Conservation (phyloP, 64 coral and sea anemone species). For the Dendrophyllia cribrosa region DNA sequence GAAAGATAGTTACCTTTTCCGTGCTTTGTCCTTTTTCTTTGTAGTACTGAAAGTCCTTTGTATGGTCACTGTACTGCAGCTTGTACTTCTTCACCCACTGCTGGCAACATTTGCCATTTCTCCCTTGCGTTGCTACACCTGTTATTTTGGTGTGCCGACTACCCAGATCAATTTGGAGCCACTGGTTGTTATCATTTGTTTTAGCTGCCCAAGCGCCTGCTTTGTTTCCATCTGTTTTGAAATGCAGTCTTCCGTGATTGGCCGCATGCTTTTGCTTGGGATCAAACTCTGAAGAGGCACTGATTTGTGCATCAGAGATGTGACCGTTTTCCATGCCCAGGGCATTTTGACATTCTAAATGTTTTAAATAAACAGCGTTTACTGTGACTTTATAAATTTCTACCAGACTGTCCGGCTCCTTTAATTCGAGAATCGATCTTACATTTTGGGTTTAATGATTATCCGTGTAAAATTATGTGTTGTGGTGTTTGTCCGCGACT, state of each 20-base stretch:
- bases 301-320: neutral
- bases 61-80: neutral
- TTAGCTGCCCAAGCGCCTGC: neutral
- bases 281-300: neutral
- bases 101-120: neutral
- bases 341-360: neutral
- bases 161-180: conserved; percentile 1
- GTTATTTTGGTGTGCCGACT: neutral
- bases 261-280: neutral
- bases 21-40: neutral
- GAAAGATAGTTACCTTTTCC: too few relatives aligned
- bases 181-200: neutral
- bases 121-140: neutral
- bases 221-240: neutral
- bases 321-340: neutral
- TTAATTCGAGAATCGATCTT: too few relatives aligned
- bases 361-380: too few relatives aligned
- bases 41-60: neutral
- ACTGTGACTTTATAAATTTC: too few relatives aligned
- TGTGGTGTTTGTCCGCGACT: too few relatives aligned
- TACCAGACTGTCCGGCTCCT: too few relatives aligned
- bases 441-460: too few relatives aligned
- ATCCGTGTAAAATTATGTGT: too few relatives aligned
- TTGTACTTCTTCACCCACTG: neutral
- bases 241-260: neutral